phyloP scores from a whole-genome alignment of 2,113 vertebrate genomes.

The Ptilonorhynchus violaceus region DNA sequence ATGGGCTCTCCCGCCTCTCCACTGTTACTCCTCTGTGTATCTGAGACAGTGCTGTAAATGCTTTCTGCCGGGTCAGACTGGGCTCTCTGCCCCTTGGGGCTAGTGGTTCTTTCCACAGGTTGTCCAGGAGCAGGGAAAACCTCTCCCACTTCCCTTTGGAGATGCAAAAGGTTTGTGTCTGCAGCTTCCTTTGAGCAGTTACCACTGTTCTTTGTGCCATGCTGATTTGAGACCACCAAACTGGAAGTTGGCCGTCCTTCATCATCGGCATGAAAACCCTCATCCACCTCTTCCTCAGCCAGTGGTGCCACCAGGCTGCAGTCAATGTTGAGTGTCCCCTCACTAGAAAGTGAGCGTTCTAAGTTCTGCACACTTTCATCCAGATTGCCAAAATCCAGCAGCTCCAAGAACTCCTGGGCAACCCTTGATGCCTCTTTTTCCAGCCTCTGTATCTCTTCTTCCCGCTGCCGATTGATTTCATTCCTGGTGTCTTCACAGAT shows the following conservation, averaged over 20 bases:
- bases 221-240: constrained; percentile 29
- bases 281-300: constrained; percentile 84
- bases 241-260: constrained; percentile 74
- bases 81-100: constrained; percentile 1
- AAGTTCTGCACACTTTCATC: constrained; percentile 74
- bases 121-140: neutral
- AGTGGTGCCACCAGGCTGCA: constrained; percentile 78
- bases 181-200: neutral
- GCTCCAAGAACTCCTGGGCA: constrained; percentile 87
- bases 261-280: constrained; percentile 84
- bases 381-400: constrained; percentile 84
- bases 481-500: constrained; percentile 77
- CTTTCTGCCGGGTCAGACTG: constrained; percentile 16
- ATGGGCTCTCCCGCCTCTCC: constrained; percentile 79
- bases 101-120: neutral
- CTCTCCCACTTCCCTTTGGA: neutral
- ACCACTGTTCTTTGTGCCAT: neutral
- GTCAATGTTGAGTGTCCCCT: constrained; percentile 83
- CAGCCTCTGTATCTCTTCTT: constrained; percentile 85
- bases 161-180: neutral
- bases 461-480: constrained; percentile 80
- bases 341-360: constrained; percentile 79
- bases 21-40: constrained; percentile 56
- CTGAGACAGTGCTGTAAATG: constrained; percentile 72
- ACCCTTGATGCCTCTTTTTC: constrained; percentile 89